Percentiles rank a stretch among this genome's conserved stretches.
Evolutionary conservation across 1,140 invertebrate species (phyloP).

Genomic region (Megathymus violae): DNA sequence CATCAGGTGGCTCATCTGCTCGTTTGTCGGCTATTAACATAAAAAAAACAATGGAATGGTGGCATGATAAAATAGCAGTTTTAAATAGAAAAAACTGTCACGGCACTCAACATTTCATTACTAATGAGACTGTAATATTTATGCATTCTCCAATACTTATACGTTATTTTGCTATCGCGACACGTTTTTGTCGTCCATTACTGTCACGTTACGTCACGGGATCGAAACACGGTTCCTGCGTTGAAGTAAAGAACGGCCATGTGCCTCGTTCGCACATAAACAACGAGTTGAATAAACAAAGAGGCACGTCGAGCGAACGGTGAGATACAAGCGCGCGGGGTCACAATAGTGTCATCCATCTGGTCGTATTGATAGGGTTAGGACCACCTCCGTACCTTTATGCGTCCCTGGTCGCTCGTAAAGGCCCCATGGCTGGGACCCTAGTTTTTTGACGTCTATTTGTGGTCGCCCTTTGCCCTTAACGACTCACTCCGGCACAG

Average conservation of each 20-base stretch:
- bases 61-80: constrained; percentile 9
- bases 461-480: constrained; percentile 74
- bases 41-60: too few species aligned
- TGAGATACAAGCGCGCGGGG: constrained; percentile 66
- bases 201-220: constrained; percentile 7
- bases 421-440: constrained; percentile 66
- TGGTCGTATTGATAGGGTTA: constrained; percentile 82
- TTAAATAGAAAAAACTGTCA: constrained; percentile 21
- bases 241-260: constrained; percentile 17
- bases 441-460: constrained; percentile 82
- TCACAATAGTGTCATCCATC: constrained; percentile 77
- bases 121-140: constrained; percentile 14
- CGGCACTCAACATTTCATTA: constrained; percentile 6
- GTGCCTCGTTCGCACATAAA: constrained; percentile 68
- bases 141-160: constrained; percentile 15
- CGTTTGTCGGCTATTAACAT: too few species aligned
- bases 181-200: constrained; percentile 6
- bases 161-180: constrained; percentile 4
- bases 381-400: constrained; percentile 78
- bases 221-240: constrained; percentile 3
- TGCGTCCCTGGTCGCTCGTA: constrained; percentile 77
- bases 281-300: constrained; percentile 78
- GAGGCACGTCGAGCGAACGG: constrained; percentile 46
- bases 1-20: too few species aligned
- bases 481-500: constrained; percentile 56